A percentile compares a stretch with the other conserved stretches of the same genome.
Conservation (phyloP, 1,140 invertebrate species). For the Gryon sp. region DNA sequence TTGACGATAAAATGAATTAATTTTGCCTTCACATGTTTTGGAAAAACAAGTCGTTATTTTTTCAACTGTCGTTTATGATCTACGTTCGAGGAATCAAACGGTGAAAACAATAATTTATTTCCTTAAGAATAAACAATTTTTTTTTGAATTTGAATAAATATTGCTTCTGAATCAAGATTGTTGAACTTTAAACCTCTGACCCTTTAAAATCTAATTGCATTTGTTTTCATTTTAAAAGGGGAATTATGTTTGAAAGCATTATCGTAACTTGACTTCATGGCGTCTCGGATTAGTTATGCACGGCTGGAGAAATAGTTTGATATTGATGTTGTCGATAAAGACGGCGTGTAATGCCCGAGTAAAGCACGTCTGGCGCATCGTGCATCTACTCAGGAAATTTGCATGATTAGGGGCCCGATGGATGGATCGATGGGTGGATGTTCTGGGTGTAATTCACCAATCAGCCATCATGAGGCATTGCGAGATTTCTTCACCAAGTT, state of each 20-base stretch:
- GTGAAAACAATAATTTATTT: too few relatives aligned
- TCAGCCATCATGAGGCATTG: constrained; percentile 33
- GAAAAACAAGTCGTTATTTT: too few relatives aligned
- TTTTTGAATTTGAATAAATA: too few relatives aligned
- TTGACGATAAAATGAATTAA: constrained; percentile 16
- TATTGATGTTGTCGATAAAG: constrained; percentile 57
- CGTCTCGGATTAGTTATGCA: constrained; percentile 49
- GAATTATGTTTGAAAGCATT: constrained; percentile 25
- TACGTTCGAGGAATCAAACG: too few relatives aligned
- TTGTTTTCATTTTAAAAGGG: constrained; percentile 13
- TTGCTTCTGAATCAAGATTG: too few relatives aligned
- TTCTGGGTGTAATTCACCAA: constrained; percentile 7
- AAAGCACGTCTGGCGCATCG: constrained; percentile 27
- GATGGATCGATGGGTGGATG: constrained; percentile 40
- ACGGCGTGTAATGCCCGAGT: constrained; percentile 43
- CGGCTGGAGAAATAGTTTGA: constrained; percentile 37
- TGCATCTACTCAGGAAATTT: constrained; percentile 51
- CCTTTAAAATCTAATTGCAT: too few relatives aligned
- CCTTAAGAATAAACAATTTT: too few relatives aligned
- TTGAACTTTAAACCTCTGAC: constrained; percentile 19
- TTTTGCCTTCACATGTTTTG: too few relatives aligned
- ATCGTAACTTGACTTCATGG: constrained; percentile 29
- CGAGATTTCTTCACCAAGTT: constrained; percentile 15
- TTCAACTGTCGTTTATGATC: too few relatives aligned
- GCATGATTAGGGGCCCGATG: constrained; percentile 53